Evolutionary conservation across 2,113 vertebrate species (phyloP).

Genomic region (Laterallus jamaicensis): DNA sequence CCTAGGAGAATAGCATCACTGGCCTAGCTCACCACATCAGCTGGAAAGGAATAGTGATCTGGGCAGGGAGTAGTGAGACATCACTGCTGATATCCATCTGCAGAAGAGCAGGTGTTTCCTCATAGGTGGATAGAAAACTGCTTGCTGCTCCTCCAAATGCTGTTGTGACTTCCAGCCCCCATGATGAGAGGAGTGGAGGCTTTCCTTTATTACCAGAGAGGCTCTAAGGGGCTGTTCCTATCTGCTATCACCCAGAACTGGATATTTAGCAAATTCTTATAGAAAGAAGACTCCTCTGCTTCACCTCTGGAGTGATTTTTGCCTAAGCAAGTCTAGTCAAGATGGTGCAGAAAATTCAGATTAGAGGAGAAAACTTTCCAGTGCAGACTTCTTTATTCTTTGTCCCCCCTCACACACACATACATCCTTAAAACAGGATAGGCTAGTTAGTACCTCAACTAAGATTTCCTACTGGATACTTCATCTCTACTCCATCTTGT

Average conservation of each 20-base stretch:
- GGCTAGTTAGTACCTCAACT: neutral
- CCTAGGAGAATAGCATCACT: neutral
- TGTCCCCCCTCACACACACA: neutral
- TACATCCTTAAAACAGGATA: neutral
- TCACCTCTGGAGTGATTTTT: neutral
- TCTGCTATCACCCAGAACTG: neutral
- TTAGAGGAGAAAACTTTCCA: neutral
- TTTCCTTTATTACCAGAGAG: neutral
- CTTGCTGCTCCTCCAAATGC: neutral
- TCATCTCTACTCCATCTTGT: constrained; percentile 4
- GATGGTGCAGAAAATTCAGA: neutral
- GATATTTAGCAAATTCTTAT: neutral
- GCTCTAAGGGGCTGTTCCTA: neutral
- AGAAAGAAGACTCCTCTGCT: neutral
- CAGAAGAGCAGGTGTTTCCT: neutral
- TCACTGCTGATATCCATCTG: neutral
- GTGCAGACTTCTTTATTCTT: neutral
- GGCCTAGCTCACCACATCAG: neutral
- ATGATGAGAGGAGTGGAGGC: neutral
- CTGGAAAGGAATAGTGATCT: neutral
- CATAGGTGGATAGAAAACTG: neutral
- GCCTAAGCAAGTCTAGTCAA: neutral
- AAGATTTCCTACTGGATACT: constrained; percentile 13
- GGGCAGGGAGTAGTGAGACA: neutral
- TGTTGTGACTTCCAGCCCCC: neutral